Percentiles rank a stretch among this genome's conserved stretches.
These are phyloP conservation scores for Ptilonorhynchus violaceus DNA, from an alignment of 2,113 vertebrate genomes.

Conservation along the genomic window DNA sequence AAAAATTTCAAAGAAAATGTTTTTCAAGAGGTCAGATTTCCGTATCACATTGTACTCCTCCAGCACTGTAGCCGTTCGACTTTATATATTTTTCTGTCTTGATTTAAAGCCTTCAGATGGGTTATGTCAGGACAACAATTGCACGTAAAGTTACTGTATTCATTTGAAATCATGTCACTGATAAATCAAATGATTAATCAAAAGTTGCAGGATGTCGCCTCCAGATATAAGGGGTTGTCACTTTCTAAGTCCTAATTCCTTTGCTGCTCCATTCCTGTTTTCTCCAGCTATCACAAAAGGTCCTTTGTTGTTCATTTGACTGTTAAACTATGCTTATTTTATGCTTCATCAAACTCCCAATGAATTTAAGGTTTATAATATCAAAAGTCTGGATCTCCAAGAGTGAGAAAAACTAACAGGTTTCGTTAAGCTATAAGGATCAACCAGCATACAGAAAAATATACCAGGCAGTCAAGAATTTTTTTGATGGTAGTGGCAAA, in stretches of 20 bases:
- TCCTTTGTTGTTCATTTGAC: constrained; percentile 41
- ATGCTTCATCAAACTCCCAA: constrained; percentile 24
- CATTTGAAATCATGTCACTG: background rate
- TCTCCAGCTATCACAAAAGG: background rate
- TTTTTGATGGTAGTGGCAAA: background rate
- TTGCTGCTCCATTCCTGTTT: background rate
- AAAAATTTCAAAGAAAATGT: background rate
- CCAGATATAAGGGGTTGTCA: background rate
- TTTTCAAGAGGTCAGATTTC: background rate
- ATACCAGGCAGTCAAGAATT: background rate
- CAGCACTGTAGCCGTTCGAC: background rate
- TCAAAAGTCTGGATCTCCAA: background rate
- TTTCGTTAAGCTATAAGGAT: background rate
- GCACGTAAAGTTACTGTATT: background rate
- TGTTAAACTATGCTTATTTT: constrained; percentile 22
- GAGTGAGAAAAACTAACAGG: background rate
- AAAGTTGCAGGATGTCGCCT: background rate
- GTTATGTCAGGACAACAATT: background rate
- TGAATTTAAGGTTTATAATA: constrained; percentile 28
- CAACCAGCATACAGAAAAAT: background rate
- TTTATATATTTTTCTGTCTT: background rate
- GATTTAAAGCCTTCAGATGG: background rate
- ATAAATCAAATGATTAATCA: background rate
- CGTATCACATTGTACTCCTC: background rate
- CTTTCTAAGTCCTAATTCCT: background rate